phyloP scores from a whole-genome alignment of 1,140 invertebrate genomes.

The Steinernema feltiae region DNA sequence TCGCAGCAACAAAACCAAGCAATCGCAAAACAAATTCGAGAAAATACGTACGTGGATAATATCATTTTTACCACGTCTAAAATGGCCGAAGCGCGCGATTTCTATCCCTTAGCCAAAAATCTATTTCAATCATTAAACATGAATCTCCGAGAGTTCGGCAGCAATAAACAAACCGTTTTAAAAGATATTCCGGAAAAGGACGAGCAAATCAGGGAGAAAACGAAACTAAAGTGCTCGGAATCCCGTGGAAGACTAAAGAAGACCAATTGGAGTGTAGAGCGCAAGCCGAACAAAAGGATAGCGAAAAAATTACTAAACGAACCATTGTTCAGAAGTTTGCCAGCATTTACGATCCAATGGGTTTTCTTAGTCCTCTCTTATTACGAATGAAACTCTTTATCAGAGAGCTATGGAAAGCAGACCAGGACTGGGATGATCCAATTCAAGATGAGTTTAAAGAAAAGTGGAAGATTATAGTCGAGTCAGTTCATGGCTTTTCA shows the following conservation, averaged over 20 bases:
- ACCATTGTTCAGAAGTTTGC: not conserved
- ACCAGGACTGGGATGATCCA: not conserved
- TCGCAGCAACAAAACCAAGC: not conserved
- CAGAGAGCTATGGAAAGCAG: not conserved
- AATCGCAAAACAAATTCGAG: conserved; percentile 13
- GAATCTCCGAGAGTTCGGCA: conserved; percentile 25
- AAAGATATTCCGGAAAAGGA: not conserved
- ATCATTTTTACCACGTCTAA: conserved; percentile 6
- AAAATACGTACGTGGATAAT: conserved; percentile 30
- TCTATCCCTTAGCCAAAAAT: not conserved
- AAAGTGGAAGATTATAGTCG: not conserved
- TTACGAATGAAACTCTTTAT: not conserved
- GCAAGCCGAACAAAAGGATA: not conserved
- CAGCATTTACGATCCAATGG: not conserved
- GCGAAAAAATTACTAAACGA: not conserved
- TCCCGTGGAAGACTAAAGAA: not conserved
- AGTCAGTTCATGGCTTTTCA: not conserved
- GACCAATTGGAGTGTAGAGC: not conserved
- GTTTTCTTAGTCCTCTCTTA: not conserved
- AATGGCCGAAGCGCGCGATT: not conserved
- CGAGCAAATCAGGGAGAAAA: not conserved
- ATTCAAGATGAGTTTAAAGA: not conserved
- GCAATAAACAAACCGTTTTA: not conserved
- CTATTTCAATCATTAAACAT: conserved; percentile 17
- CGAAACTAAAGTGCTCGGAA: conserved; percentile 33